Percentiles rank a stretch among this genome's conserved stretches.
Evolutionary conservation across 2,888 invertebrate species (phyloP).

Genomic region (Amitus sp.): DNA sequence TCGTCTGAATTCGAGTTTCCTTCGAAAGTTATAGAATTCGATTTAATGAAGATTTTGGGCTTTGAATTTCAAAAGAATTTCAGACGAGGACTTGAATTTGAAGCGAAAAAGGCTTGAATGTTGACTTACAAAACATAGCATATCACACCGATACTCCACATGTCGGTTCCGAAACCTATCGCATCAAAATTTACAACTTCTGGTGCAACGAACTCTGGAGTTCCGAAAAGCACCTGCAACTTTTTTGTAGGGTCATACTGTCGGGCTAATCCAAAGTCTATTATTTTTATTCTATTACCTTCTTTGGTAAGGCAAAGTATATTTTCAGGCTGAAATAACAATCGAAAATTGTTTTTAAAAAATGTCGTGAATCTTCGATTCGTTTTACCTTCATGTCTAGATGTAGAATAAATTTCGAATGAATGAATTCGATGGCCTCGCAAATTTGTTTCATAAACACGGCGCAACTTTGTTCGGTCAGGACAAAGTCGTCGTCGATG

Average conservation of each 20-base stretch:
- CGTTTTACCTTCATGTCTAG: slow-evolving; percentile 91
- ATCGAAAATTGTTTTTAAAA: not conserved
- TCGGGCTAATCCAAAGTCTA: slow-evolving; percentile 97
- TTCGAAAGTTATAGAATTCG: too few relatives aligned
- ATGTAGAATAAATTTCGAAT: slow-evolving; percentile 94
- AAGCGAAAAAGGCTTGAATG: too few relatives aligned
- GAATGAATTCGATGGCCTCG: slow-evolving; percentile 97
- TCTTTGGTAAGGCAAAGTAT: slow-evolving; percentile 94
- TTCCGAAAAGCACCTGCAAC: slow-evolving; percentile 93
- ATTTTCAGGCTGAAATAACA: slow-evolving; percentile 87
- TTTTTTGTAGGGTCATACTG: slow-evolving; percentile 93
- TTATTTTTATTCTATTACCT: slow-evolving; percentile 98
- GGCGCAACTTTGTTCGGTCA: slow-evolving; percentile 96
- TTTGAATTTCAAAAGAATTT: too few relatives aligned
- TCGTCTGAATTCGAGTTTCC: too few relatives aligned
- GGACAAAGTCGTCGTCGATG: slow-evolving; percentile 96
- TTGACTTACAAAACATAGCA: slow-evolving; percentile 96
- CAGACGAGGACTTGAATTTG: too few relatives aligned
- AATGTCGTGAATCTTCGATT: not conserved
- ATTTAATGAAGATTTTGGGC: too few relatives aligned
- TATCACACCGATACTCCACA: slow-evolving; percentile 99
- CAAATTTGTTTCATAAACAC: slow-evolving; percentile 98
- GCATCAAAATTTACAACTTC: slow-evolving; percentile 99
- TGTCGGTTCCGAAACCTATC: slow-evolving; percentile 95
- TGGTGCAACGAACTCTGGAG: slow-evolving; percentile 98